These are phyloP conservation scores for Armadillidium nasatum DNA, from an alignment of 1,140 invertebrate species.

Conservation along the genomic window DNA sequence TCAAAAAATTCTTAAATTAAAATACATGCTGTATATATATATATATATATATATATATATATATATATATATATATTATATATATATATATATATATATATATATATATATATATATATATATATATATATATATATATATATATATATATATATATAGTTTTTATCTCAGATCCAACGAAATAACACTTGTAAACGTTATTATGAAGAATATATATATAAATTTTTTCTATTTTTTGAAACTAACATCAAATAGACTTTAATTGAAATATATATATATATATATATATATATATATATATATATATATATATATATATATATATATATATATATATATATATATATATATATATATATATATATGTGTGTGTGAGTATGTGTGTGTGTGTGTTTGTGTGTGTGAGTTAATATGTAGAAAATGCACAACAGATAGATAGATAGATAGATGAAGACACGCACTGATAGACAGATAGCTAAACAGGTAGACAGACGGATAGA, in stretches of 20 bases:
- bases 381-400: background rate
- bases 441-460: too few species aligned
- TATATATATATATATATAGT: background rate
- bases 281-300: conserved; percentile 2
- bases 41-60: background rate
- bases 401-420: too few species aligned
- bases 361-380: background rate
- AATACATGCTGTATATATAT: too few species aligned
- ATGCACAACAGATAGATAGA: too few species aligned
- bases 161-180: too few species aligned
- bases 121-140: conserved; percentile 2
- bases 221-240: too few species aligned
- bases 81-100: background rate
- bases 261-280: background rate
- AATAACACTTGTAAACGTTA: too few species aligned
- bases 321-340: background rate
- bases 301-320: conserved; percentile 1
- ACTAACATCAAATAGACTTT: too few species aligned
- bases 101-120: conserved; percentile 6
- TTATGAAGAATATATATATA: conserved; percentile 1
- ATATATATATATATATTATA: background rate
- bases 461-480: too few species aligned
- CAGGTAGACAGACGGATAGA: too few species aligned
- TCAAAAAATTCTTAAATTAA: background rate
- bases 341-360: background rate